Base-by-base conservation (phyloP, 2,888 invertebrate species). In the Drosophila emarginata region DNA sequence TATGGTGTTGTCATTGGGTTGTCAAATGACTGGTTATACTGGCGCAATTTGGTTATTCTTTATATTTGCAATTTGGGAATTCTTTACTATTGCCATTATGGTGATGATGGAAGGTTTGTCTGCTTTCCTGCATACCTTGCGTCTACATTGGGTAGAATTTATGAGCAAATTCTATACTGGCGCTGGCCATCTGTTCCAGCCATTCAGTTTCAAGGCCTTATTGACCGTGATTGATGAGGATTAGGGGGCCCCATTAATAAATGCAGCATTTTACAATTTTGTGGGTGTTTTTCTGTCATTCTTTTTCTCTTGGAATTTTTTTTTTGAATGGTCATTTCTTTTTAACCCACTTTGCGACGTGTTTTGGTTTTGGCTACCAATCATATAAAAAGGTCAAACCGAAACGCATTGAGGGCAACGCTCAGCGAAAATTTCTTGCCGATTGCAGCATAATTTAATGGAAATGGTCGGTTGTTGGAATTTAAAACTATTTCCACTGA, bases 41-140 rank as follows among this genome's bases (percentile, higher is more conserved):
- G 97, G 96, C 54, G 95, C 95, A 50, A 93, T 97, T 68, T 93
- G 95, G 70, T 92, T 98, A 53, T 98, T 96, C 93, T 92, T 95
- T 26, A 94, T 98, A 56, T 99, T 99, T 93, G 95, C 95, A 74
- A 94, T 96, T 89, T 99, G 99, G 98, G 96, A 96, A 63, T 93
- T 95, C 62, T 95, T 99, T 77, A 99, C 99, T 0, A 93, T 99
- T 57, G 96, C 97, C 84, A 98, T 99, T 91, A 94, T 99, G 78
- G 97, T 99, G 74, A 94, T 99, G 91, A 99, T 99, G 99, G 99
- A 99, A 93, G 99, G 99, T 0, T 94, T 99, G n/a, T 99, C 99
- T 12, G 99, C 99, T 52, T 99, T 99, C 94, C 93, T 99, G 80
- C 99, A 99, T 92, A 99, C 99, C 0, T 94, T 99, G 85, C 97